These are phyloP conservation scores for Flexamia atlantica DNA, from an alignment of 2,888 invertebrate genomes.

Conservation along the genomic window DNA sequence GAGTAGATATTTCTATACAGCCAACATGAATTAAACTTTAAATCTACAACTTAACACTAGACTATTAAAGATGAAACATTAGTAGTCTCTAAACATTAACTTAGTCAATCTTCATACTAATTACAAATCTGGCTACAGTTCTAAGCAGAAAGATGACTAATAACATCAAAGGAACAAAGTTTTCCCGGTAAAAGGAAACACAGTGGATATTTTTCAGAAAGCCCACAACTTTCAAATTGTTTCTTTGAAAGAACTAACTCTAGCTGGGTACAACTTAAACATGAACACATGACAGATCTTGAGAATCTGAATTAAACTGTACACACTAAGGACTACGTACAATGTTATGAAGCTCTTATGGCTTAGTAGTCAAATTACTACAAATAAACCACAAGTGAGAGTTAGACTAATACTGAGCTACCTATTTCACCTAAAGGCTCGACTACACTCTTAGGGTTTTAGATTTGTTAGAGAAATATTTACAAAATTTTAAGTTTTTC, in stretches of 20 bases:
- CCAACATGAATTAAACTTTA: conserved; percentile 18
- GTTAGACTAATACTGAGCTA: too few species aligned
- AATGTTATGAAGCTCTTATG: too few species aligned
- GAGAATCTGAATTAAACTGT: too few species aligned
- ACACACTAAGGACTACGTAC: too few species aligned
- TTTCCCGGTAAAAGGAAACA: neutral
- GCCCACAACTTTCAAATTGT: neutral
- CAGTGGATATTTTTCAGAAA: neutral
- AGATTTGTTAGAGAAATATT: too few species aligned
- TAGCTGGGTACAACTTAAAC: neutral
- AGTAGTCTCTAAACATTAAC: neutral
- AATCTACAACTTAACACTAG: conserved; percentile 29
- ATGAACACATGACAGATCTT: neutral
- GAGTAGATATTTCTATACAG: neutral
- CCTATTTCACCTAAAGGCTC: too few species aligned
- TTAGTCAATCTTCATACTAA: neutral
- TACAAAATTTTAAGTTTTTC: too few species aligned
- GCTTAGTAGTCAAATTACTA: too few species aligned
- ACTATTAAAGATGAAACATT: conserved; percentile 2
- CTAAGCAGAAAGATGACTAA: conserved; percentile 6
- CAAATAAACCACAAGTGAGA: too few species aligned
- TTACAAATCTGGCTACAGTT: neutral
- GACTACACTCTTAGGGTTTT: too few species aligned
- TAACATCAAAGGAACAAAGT: conserved; percentile 20
- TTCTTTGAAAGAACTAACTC: neutral